Evolutionary conservation across 2,797 vertebrate genomes (phyloP), one percentile per base, ranked within the genome.

Genomic region (Antennarius maculatus): DNA sequence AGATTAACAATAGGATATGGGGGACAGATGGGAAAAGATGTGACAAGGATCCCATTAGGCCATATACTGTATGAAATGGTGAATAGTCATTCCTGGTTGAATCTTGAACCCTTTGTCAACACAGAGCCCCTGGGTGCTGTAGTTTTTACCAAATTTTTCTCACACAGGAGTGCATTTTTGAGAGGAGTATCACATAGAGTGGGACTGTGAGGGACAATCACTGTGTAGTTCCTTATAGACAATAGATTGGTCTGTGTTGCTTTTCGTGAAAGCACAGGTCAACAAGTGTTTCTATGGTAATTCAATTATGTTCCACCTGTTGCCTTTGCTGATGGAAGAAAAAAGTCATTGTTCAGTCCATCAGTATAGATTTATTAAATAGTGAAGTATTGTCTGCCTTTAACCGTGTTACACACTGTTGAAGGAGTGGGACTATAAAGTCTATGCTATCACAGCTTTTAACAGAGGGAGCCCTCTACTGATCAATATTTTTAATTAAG

Each of bases 181-280:
- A 51, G 45, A 61, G 57, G 69, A 75, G 64, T 64, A 52, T 53
- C 54, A 73, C 66, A 73, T 84, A 62, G 73, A 77, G 63, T 60
- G 53, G 66, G 65, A 67, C 64, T 75, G 71, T 86, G 75, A 89
- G 73, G 81, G 81, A 84, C 81, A 84, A 80, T 88, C 79, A 61
- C 62, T 63, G 66, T 57, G 34, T 78, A 71, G 49, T 41, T 66
- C 23, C 59, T n/a, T 31, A 54, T 61, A 55, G 45, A 57, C 39
- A 51, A 68, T 6, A 29, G 56, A 55, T 10, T n/a, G 62, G 55
- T 75, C 61, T 63, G 57, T 34, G 31, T 54, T 64, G 48, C 49
- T 55, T 34, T 66, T 13, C 57, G 63, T 69, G 43, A 53, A 53
- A 73, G 67, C 64, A 79, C 76, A 84, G 69, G 78, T 77, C 63